These are phyloP conservation scores for Phasianus colchicus DNA, from an alignment of 2,113 vertebrate genomes.

Conservation along the genomic window DNA sequence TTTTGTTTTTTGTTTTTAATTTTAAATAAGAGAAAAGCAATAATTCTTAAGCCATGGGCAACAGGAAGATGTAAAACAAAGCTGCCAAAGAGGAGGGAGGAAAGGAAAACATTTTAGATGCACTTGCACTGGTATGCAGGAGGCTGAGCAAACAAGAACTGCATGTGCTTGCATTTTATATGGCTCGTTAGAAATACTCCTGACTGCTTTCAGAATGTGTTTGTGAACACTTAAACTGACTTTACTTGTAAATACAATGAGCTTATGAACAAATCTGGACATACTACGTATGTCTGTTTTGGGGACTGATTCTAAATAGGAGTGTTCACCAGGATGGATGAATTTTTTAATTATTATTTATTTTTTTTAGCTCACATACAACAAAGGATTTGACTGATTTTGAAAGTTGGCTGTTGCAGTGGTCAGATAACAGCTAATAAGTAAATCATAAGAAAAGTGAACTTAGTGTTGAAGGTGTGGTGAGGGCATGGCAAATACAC, in stretches of 20 bases:
- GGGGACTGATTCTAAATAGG: not conserved
- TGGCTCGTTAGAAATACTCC: not conserved
- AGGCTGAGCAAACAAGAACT: not conserved
- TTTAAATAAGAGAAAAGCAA: slow-evolving; percentile 67
- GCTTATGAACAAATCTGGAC: not conserved
- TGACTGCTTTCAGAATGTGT: not conserved
- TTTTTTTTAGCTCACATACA: not conserved
- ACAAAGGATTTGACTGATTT: not conserved
- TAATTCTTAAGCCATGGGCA: slow-evolving; percentile 52
- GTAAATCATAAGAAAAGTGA: slow-evolving; percentile 16
- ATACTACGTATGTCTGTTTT: not conserved
- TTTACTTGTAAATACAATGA: not conserved
- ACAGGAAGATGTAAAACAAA: slow-evolving; percentile 37
- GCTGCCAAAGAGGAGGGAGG: not conserved
- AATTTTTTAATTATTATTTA: not conserved
- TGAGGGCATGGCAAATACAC: not conserved
- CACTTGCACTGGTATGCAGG: not conserved
- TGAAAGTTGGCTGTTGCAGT: not conserved
- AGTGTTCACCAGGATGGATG: not conserved
- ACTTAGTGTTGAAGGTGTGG: not conserved
- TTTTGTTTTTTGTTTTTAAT: slow-evolving; percentile 52
- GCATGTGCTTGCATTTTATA: not conserved
- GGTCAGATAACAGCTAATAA: not conserved
- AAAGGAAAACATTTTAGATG: not conserved
- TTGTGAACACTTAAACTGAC: not conserved